A percentile compares a stretch with the other conserved stretches of the same genome.
phyloP scores from a whole-genome alignment of 2,113 vertebrate genomes.

The Malurus melanocephalus region DNA sequence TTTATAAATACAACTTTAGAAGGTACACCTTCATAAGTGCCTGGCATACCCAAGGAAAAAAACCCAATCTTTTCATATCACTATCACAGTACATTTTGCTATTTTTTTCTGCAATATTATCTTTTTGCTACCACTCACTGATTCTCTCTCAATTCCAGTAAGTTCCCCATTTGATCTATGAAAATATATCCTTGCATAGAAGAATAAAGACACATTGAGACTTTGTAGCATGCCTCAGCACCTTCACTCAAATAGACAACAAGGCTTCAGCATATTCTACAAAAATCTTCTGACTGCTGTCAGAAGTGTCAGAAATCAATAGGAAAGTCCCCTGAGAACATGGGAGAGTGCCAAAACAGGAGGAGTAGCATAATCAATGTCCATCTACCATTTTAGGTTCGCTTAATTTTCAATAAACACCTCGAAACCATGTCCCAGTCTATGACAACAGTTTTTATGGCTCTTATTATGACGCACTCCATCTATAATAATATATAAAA shows the following conservation, averaged over 20 bases:
- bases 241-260: neutral
- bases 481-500: neutral
- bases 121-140: neutral
- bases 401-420: neutral
- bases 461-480: neutral
- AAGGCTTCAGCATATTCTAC: neutral
- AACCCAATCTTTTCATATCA: neutral
- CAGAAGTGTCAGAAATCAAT: slow-evolving; percentile 21
- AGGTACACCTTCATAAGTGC: neutral
- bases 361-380: neutral
- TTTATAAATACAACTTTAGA: neutral
- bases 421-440: neutral
- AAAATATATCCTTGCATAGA: neutral
- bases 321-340: neutral
- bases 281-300: slow-evolving; percentile 10
- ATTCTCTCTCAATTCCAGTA: neutral
- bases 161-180: neutral
- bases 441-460: neutral
- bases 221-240: neutral
- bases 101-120: neutral
- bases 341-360: neutral
- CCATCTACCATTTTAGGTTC: neutral
- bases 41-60: neutral
- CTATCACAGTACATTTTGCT: neutral
- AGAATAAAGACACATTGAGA: neutral